Base-by-base conservation (phyloP, 2,797 vertebrate species). In the Notoglanidium macrostoma region DNA sequence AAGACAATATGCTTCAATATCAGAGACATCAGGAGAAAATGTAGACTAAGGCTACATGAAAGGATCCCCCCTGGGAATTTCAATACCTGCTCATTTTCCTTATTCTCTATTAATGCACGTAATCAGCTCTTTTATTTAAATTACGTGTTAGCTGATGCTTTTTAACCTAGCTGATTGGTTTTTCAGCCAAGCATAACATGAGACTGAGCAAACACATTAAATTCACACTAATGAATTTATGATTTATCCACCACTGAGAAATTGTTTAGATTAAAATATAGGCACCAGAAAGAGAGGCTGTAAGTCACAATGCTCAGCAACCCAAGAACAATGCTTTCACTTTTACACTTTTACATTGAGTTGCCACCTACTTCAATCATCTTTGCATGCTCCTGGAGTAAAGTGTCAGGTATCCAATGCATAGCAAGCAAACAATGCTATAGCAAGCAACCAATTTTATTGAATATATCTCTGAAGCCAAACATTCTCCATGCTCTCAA, bases 151-250 rank as follows among this genome's bases (percentile, higher is more conserved):
- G 21, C 35, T 26, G 7, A 9, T 44, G 35, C 23, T 46, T 63
- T 63, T 61, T 46, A 46, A 32, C 4, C 14, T 81, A 63, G 57
- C 23, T 81, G 57, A 59, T 59, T 79, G 29, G 77, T 21, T 59
- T 79, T 79, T 17, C 77, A 78, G n/a, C 51, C 76, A 57, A 78
- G 76, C 19, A 78, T 35, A 59, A 40, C 77, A 26, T 59, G 54
- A 51, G 44, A 54, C 49, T 54, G 74, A 80, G 40, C 11, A 81
- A 63, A 63, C 59, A 81, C 57, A 5, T 5, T 81, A 40, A 3
- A 29, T 81, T 81, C 14, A 81, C 59, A 26, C 57, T 81, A 81
- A 81, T 81, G 23, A 61, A 63, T 63, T 46, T 44, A 63, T 46
- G 40, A 81, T 63, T 81, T 63, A 26, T 63, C 40, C 35, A 29